These are phyloP conservation scores for Naso thynnoides DNA, from an alignment of 2,797 vertebrate genomes.

Conservation along the genomic window DNA sequence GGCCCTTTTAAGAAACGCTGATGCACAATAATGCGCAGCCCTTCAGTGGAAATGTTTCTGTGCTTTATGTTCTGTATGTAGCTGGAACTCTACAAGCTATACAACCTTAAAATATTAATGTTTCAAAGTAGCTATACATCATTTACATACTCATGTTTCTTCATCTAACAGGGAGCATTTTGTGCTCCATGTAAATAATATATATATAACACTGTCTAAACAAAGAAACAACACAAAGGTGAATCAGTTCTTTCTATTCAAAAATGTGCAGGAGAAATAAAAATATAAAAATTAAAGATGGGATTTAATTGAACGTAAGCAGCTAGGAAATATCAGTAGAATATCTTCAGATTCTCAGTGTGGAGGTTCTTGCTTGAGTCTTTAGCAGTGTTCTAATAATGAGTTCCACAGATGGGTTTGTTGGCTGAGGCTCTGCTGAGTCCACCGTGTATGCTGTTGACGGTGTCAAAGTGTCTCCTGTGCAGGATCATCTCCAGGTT, in stretches of 20 bases:
- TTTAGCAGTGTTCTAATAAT: constrained; percentile 81
- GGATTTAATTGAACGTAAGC: neutral
- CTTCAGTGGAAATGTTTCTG: constrained; percentile 41
- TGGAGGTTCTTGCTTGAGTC: constrained; percentile 73
- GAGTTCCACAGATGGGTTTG: constrained; percentile 84
- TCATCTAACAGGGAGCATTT: constrained; percentile 17
- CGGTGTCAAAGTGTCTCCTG: constrained; percentile 86
- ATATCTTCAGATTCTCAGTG: constrained; percentile 36
- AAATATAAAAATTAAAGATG: neutral
- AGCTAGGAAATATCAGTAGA: constrained; percentile 43
- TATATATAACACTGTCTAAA: constrained; percentile 17
- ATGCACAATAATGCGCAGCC: constrained; percentile 72
- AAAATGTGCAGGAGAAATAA: constrained; percentile 4
- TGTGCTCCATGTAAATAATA: neutral
- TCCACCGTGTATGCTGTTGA: constrained; percentile 73
- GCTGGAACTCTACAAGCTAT: constrained; percentile 19
- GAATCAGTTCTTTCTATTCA: neutral
- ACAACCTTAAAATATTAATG: constrained; percentile 25
- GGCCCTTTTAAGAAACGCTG: constrained; percentile 77
- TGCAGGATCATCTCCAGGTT: constrained; percentile 84
- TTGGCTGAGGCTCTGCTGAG: constrained; percentile 80
- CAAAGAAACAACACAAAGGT: constrained; percentile 8
- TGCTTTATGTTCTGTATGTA: constrained; percentile 17
- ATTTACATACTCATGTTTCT: constrained; percentile 15
- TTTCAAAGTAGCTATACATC: constrained; percentile 18